Conservation (phyloP, 1,140 invertebrate genomes). For the Lasioglossum albipes region DNA sequence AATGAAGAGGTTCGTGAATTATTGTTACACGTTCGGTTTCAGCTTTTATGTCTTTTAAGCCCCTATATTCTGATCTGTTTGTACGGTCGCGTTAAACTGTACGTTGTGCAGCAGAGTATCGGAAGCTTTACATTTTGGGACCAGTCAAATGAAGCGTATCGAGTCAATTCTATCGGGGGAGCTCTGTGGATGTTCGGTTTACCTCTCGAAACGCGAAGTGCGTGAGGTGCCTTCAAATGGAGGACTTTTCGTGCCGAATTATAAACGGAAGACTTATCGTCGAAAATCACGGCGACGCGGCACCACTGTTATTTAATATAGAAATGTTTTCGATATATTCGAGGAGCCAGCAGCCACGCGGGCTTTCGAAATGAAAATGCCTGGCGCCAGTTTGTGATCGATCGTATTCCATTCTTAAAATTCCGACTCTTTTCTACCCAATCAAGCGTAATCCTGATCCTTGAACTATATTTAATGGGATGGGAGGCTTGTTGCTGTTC, state of each 20-base stretch:
- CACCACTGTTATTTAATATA: neutral
- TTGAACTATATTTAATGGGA: conserved; percentile 41
- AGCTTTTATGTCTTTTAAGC: neutral
- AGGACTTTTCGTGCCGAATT: neutral
- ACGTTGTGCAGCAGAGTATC: neutral
- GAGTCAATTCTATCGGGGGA: conserved; percentile 9
- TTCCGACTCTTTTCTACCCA: neutral
- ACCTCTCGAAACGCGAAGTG: neutral
- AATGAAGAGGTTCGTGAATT: too few relatives aligned
- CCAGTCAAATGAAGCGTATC: conserved; percentile 5
- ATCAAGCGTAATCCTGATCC: neutral
- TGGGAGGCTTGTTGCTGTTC: conserved; percentile 2
- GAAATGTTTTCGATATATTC: neutral
- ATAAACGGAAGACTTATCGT: conserved; percentile 5
- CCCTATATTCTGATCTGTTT: neutral
- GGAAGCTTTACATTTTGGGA: neutral
- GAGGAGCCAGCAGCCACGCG: neutral
- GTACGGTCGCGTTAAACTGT: neutral
- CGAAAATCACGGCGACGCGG: neutral
- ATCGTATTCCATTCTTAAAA: conserved; percentile 32
- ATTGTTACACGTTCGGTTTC: neutral
- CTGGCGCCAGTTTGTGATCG: neutral
- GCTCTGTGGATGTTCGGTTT: neutral
- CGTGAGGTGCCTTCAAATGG: conserved; percentile 4
- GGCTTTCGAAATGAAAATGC: neutral